Percentiles rank a stretch among this genome's conserved stretches.
Conservation (phyloP, 2,113 vertebrate species). For the Pristiophorus japonicus region DNA sequence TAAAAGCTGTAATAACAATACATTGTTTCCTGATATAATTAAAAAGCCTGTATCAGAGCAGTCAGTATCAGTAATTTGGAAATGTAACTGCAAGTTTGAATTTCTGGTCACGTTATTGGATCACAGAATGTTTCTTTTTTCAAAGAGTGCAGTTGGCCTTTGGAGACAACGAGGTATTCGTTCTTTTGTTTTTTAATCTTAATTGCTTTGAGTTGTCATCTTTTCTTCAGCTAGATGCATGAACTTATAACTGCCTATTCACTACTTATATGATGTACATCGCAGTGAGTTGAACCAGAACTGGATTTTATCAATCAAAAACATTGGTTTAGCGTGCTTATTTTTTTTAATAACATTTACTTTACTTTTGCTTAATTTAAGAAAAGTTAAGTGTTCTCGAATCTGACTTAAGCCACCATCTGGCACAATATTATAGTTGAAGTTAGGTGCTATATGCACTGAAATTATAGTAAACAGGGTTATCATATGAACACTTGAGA, state of each 20-base stretch:
- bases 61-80: constrained; percentile 27
- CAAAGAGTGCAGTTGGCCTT: constrained; percentile 4
- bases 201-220: constrained; percentile 32
- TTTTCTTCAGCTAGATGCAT: background rate
- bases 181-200: constrained; percentile 23
- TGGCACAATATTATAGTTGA: background rate
- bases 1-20: constrained; percentile 36
- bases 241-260: background rate
- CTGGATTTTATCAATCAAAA: background rate
- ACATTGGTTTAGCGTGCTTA: too few relatives aligned
- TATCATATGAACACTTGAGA: background rate
- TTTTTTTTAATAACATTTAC: background rate
- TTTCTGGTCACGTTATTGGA: constrained; percentile 28
- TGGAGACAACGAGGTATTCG: constrained; percentile 7
- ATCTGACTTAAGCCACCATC: background rate
- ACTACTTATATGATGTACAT: background rate
- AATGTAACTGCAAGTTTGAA: constrained; percentile 22
- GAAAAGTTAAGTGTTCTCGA: background rate
- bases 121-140: background rate
- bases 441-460: background rate
- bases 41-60: background rate
- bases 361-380: background rate
- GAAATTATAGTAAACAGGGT: background rate
- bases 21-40: constrained; percentile 29
- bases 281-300: background rate